These are phyloP conservation scores for Megaceryle maxima DNA, from an alignment of 2,113 vertebrate species.

Conservation along the genomic window DNA sequence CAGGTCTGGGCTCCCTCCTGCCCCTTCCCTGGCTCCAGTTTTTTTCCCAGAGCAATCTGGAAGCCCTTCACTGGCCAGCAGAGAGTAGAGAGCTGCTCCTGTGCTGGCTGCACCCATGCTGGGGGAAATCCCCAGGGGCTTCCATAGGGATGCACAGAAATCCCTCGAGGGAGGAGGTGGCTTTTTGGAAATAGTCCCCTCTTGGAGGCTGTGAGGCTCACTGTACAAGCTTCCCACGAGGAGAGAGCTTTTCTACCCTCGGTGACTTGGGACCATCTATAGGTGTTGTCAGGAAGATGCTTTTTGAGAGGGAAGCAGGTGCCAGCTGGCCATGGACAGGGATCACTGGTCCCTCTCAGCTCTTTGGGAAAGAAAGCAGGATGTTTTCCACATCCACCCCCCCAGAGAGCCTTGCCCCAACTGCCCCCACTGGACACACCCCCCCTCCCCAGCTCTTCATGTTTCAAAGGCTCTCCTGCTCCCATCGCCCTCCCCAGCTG, in stretches of 20 bases:
- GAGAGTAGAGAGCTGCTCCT: accelerated
- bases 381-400: not conserved
- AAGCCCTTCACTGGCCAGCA: not conserved
- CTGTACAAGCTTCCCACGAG: not conserved
- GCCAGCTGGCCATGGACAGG: not conserved
- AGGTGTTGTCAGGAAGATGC: not conserved
- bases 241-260: not conserved
- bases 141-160: not conserved
- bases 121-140: not conserved
- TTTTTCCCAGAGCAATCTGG: not conserved
- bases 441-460: not conserved
- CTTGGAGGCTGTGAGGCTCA: not conserved
- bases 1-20: not conserved
- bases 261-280: not conserved
- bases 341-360: not conserved
- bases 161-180: not conserved
- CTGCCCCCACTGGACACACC: not conserved
- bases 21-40: not conserved
- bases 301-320: not conserved
- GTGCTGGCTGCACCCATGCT: not conserved
- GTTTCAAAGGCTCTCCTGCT: slow-evolving; percentile 7
- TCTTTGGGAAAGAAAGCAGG: not conserved
- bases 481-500: not conserved
- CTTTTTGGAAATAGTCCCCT: not conserved
- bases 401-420: not conserved